Evolutionary conservation across 1,140 invertebrate genomes (phyloP).

Genomic region (Tyrophagus putrescentiae): DNA sequence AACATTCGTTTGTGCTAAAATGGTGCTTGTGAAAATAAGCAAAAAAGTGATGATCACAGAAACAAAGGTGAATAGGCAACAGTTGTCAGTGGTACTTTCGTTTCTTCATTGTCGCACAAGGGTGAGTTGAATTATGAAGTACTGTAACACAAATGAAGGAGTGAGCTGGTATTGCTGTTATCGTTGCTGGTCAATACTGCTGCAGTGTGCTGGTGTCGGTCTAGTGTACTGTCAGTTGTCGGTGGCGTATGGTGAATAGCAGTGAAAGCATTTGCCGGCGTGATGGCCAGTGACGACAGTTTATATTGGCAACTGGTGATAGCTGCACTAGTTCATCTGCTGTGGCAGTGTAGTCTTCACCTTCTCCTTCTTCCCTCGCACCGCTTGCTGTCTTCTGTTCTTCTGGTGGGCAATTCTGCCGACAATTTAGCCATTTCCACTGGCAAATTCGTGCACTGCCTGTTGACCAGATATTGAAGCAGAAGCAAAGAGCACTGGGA

Average conservation of each 20-base stretch:
- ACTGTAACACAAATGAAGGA: neutral
- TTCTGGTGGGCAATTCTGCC: too few species aligned
- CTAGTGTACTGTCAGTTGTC: neutral
- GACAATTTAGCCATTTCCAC: constrained; percentile 4
- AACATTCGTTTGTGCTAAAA: too few species aligned
- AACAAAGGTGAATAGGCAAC: neutral
- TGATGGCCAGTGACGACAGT: neutral
- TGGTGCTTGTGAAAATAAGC: neutral
- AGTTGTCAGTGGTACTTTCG: neutral
- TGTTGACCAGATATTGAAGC: neutral
- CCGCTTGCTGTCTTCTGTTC: too few species aligned
- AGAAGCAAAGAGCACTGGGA: too few species aligned
- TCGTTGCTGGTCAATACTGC: neutral
- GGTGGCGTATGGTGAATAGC: neutral
- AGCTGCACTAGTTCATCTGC: neutral
- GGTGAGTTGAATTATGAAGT: neutral
- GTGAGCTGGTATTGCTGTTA: neutral
- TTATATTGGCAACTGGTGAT: neutral
- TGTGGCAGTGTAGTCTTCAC: neutral
- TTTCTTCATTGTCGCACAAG: neutral
- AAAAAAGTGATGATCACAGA: neutral
- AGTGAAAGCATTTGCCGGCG: too few species aligned
- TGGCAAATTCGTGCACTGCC: constrained; percentile 12
- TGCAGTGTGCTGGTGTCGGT: neutral
- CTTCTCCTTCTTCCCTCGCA: too few species aligned